Conservation (phyloP, 2,113 vertebrate genomes). For the Machaerirhynchus nigripectus region DNA sequence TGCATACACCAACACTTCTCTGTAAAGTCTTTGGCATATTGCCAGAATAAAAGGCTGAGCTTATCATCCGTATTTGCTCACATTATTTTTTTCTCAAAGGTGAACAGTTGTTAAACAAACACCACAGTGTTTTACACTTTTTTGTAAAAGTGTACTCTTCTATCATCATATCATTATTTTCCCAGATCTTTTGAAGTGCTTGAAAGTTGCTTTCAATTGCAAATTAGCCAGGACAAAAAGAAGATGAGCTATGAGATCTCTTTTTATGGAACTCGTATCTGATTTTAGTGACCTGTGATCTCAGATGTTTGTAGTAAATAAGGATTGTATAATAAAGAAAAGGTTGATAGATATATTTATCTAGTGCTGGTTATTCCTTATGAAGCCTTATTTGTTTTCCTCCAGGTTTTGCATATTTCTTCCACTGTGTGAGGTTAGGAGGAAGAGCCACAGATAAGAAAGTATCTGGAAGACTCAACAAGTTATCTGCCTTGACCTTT, state of each 20-base stretch:
- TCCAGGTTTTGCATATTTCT: slow-evolving; percentile 47
- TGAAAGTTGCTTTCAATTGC: neutral
- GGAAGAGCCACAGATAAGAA: slow-evolving; percentile 73
- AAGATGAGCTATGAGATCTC: neutral
- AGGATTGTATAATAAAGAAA: neutral
- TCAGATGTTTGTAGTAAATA: neutral
- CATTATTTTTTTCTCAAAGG: neutral
- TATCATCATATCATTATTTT: neutral
- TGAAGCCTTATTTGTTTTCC: neutral
- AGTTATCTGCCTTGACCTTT: slow-evolving; percentile 79
- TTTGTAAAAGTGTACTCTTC: neutral
- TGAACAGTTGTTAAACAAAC: neutral
- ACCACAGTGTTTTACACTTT: neutral
- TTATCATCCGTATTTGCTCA: neutral
- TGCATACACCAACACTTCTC: neutral
- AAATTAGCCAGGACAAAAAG: neutral
- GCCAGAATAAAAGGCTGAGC: neutral
- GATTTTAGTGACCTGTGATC: neutral
- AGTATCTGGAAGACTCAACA: slow-evolving; percentile 57
- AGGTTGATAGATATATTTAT: neutral
- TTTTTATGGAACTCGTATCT: fast-evolving
- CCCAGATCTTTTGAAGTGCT: neutral
- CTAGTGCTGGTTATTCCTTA: neutral
- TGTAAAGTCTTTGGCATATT: neutral
- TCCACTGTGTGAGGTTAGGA: slow-evolving; percentile 29